Percentiles rank a stretch among this genome's conserved stretches.
Evolutionary conservation across 1,140 invertebrate genomes (phyloP).

Genomic region (Forficula auricularia): DNA sequence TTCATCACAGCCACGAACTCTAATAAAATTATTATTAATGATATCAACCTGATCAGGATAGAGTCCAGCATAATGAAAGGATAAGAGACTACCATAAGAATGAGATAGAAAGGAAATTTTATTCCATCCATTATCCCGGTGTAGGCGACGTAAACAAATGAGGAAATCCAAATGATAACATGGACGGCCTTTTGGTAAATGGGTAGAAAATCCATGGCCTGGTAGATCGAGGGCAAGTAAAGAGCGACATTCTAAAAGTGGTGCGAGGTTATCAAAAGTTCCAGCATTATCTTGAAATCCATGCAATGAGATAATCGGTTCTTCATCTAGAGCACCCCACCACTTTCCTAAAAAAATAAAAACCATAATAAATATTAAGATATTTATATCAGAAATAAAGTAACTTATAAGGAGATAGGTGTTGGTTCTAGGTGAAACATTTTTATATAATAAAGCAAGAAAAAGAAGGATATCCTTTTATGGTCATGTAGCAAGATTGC

Average conservation of each 20-base stretch:
- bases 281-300: conserved; percentile 23
- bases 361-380: too few species aligned
- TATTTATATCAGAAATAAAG: too few species aligned
- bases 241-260: conserved; percentile 8
- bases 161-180: conserved; percentile 40
- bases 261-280: conserved; percentile 26
- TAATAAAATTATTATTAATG: too few species aligned
- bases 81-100: conserved; percentile 59
- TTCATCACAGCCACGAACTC: too few species aligned
- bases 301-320: conserved; percentile 16
- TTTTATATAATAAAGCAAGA: too few species aligned
- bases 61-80: conserved; percentile 58
- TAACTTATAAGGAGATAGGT: too few species aligned
- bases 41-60: conserved; percentile 55
- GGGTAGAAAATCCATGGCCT: conserved; percentile 17
- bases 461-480: too few species aligned
- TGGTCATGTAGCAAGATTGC: too few species aligned
- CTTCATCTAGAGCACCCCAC: conserved; percentile 12
- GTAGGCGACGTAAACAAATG: conserved; percentile 33
- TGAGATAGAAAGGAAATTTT: conserved; percentile 56
- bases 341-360: conserved; percentile 12
- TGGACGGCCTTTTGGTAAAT: conserved; percentile 12
- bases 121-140: conserved; percentile 46
- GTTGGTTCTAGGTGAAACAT: too few species aligned
- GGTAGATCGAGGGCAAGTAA: conserved; percentile 17